These are phyloP conservation scores for Sipha flava DNA, from an alignment of 1,140 invertebrate species.

Conservation along the genomic window DNA sequence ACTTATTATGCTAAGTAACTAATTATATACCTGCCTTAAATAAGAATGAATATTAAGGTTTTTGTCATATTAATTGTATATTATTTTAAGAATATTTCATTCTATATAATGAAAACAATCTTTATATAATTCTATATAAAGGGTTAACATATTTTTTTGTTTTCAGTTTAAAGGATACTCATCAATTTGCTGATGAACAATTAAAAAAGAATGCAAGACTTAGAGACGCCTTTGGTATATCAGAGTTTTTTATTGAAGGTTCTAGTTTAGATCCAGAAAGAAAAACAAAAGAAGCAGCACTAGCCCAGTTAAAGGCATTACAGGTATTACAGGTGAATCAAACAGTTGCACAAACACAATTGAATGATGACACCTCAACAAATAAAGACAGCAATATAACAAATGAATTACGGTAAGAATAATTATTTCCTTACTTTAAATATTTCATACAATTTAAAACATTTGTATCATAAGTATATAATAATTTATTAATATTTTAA, in stretches of 20 bases:
- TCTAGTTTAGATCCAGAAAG: conserved; percentile 82
- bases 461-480: background rate
- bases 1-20: too few species aligned
- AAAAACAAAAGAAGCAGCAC: conserved; percentile 64
- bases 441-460: background rate
- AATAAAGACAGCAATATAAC: conserved; percentile 16
- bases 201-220: conserved; percentile 88
- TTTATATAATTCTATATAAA: background rate
- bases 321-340: conserved; percentile 47
- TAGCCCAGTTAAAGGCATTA: conserved; percentile 46
- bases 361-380: conserved; percentile 43
- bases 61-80: background rate
- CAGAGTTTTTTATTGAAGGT: conserved; percentile 86
- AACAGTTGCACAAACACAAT: conserved; percentile 45
- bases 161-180: conserved; percentile 82
- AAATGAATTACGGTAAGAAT: conserved; percentile 18
- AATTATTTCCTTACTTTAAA: background rate
- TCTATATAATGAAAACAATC: background rate
- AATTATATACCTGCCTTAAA: too few species aligned
- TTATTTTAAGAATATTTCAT: background rate
- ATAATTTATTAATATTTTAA: conserved; percentile 24
- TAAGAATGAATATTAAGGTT: too few species aligned
- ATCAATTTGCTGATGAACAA: conserved; percentile 92
- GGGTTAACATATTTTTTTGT: conserved; percentile 15
- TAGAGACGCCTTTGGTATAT: conserved; percentile 89